These are phyloP conservation scores for Strix aluco DNA, from an alignment of 2,113 vertebrate species.

Conservation along the genomic window DNA sequence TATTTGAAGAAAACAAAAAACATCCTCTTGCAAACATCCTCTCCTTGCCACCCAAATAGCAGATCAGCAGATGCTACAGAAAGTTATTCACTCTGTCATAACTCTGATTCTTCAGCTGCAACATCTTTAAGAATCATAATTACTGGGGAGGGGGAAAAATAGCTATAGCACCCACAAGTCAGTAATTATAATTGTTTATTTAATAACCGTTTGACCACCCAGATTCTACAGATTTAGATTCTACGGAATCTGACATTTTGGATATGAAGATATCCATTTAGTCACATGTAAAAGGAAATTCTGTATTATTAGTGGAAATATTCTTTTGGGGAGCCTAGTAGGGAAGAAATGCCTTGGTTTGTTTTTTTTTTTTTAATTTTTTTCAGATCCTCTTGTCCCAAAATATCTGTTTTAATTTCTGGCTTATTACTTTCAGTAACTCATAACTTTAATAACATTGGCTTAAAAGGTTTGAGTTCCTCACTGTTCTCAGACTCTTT, in stretches of 20 bases:
- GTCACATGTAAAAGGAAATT: neutral
- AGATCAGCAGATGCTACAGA: neutral
- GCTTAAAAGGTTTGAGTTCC: neutral
- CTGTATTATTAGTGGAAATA: neutral
- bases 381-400: neutral
- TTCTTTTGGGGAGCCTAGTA: neutral
- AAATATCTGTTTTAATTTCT: neutral
- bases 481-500: neutral
- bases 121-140: neutral
- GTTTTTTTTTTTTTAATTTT: neutral
- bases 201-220: neutral
- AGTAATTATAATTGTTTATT: neutral
- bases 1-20: neutral
- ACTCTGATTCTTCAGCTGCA: neutral
- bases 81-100: neutral
- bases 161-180: neutral
- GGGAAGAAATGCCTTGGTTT: neutral
- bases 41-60: neutral
- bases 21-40: rapidly evolving
- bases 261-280: neutral
- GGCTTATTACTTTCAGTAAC: neutral
- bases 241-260: neutral
- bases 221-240: neutral
- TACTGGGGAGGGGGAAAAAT: neutral
- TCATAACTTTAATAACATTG: neutral